Evolutionary conservation across 1,140 invertebrate species (phyloP).

Genomic region (Drosophila malerkotliana): DNA sequence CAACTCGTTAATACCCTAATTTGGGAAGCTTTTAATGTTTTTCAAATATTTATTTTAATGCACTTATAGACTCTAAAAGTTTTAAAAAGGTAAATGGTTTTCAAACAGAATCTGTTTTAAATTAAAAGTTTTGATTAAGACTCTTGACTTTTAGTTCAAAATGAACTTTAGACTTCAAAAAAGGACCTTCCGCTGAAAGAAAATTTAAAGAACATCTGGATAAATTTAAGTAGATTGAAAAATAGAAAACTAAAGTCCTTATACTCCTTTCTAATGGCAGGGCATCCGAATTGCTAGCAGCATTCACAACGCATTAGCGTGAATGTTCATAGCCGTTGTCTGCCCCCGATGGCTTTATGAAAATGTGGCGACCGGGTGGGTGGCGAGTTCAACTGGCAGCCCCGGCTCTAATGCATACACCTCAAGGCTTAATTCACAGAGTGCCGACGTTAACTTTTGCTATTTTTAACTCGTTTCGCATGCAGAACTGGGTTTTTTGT

Average conservation of each 20-base stretch:
- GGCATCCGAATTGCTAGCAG: slow-evolving; percentile 55
- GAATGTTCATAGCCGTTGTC: slow-evolving; percentile 75
- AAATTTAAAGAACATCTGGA: no score
- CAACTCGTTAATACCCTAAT: background rate
- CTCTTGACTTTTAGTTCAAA: no score
- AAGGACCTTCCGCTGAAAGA: no score
- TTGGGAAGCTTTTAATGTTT: background rate
- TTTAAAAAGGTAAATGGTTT: no score
- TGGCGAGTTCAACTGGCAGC: slow-evolving; percentile 51
- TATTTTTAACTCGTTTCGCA: slow-evolving; percentile 79
- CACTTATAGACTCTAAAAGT: no score
- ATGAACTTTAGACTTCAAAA: no score
- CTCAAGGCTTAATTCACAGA: slow-evolving; percentile 61
- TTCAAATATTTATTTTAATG: background rate
- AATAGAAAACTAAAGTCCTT: background rate
- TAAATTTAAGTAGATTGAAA: background rate
- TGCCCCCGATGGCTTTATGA: slow-evolving; percentile 21
- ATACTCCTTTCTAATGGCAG: slow-evolving; percentile 3
- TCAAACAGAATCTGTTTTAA: no score
- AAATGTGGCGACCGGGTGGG: slow-evolving; percentile 9
- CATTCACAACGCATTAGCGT: slow-evolving; percentile 78
- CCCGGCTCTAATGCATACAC: slow-evolving; percentile 70
- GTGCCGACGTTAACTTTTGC: slow-evolving; percentile 69
- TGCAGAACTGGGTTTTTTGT: slow-evolving; percentile 44
- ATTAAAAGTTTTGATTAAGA: no score